Evolutionary conservation across 2,888 invertebrate species (phyloP).

Genomic region (Hermaeophaga mercurialis): DNA sequence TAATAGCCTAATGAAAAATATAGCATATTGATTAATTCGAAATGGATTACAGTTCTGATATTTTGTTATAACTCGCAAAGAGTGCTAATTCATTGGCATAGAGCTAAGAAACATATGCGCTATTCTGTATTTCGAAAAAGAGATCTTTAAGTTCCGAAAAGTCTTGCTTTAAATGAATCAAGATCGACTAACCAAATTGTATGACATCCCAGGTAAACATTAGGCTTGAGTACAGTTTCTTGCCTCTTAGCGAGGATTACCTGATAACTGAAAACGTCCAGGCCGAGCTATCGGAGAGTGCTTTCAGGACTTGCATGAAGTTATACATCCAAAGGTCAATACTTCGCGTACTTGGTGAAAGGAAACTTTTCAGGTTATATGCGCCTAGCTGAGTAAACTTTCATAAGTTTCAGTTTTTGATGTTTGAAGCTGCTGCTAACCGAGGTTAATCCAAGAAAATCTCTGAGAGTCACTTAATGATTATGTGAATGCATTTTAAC

Average conservation of each 20-base stretch:
- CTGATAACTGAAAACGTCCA: constrained; percentile 20
- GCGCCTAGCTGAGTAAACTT: constrained; percentile 8
- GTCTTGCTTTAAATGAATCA: no score
- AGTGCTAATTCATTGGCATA: no score
- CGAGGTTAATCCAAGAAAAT: no score
- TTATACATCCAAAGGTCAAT: constrained; percentile 34
- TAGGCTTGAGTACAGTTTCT: constrained; percentile 7
- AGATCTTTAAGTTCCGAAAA: no score
- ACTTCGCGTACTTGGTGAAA: constrained; percentile 8
- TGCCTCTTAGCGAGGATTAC: constrained; percentile 44
- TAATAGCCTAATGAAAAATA: no score
- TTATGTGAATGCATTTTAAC: no score
- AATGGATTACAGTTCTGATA: no score
- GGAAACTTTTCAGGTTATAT: constrained; percentile 14
- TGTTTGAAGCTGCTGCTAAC: not conserved
- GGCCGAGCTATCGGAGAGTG: constrained; percentile 21
- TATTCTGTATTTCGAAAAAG: no score
- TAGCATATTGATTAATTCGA: no score
- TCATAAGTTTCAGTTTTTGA: constrained; percentile 3
- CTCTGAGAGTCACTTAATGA: no score
- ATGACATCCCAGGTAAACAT: not conserved
- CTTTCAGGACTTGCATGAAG: constrained; percentile 30
- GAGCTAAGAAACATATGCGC: no score
- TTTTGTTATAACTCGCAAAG: no score
- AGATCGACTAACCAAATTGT: not conserved